These are phyloP conservation scores for Cantharis flavilabris DNA, from an alignment of 2,888 invertebrate genomes.

Conservation along the genomic window DNA sequence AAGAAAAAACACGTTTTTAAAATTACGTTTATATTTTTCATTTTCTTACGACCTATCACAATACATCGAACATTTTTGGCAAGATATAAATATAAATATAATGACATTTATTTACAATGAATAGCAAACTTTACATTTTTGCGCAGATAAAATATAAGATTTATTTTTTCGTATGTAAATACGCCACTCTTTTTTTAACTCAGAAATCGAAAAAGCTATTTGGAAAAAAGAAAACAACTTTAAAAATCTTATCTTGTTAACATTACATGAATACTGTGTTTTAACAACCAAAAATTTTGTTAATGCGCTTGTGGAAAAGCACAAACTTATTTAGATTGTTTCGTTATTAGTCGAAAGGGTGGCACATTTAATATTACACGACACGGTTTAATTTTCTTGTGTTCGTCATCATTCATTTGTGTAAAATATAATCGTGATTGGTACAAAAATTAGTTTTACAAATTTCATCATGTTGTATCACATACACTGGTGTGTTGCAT, in stretches of 20 bases:
- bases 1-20: slow-evolving; percentile 2
- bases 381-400: not conserved
- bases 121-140: slow-evolving; percentile 47
- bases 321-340: not conserved
- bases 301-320: not conserved
- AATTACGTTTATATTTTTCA: slow-evolving; percentile 20
- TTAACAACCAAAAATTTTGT: not conserved
- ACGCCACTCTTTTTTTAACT: slow-evolving; percentile 3
- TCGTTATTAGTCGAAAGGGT: slow-evolving; percentile 1
- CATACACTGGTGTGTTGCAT: slow-evolving; percentile 30
- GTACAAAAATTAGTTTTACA: slow-evolving; percentile 33
- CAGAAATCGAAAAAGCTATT: not conserved
- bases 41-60: slow-evolving; percentile 34
- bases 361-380: slow-evolving; percentile 5
- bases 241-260: not conserved
- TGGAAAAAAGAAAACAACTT: not conserved
- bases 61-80: slow-evolving; percentile 39
- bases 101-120: slow-evolving; percentile 47
- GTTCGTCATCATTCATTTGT: not conserved
- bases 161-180: slow-evolving; percentile 15
- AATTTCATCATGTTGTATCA: slow-evolving; percentile 32
- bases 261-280: slow-evolving; percentile 3
- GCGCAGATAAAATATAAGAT: slow-evolving; percentile 27
- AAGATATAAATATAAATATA: slow-evolving; percentile 42
- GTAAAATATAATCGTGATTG: slow-evolving; percentile 6